Percentiles rank a stretch among this genome's conserved stretches.
These are phyloP conservation scores for Cyanistes caeruleus DNA, from an alignment of 2,113 vertebrate genomes.

Conservation along the genomic window DNA sequence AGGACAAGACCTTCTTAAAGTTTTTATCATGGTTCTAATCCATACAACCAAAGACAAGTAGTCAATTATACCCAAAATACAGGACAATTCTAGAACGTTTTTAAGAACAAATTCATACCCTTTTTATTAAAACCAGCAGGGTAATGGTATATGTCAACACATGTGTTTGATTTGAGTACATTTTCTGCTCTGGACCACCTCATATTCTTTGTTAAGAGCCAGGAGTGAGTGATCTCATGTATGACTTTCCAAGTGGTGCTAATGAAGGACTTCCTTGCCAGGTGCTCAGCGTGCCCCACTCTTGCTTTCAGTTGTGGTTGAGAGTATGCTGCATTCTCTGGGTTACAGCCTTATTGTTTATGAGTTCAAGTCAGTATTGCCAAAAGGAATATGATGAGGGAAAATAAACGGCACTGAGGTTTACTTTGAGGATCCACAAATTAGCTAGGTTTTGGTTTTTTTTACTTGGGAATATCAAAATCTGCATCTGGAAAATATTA, in stretches of 20 bases:
- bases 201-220: slow-evolving; percentile 31
- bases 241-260: slow-evolving; percentile 46
- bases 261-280: slow-evolving; percentile 39
- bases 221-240: slow-evolving; percentile 64
- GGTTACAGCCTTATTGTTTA: neutral
- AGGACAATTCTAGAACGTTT: neutral
- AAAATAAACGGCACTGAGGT: neutral
- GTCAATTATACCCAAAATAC: neutral
- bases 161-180: slow-evolving; percentile 52
- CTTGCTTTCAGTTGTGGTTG: slow-evolving; percentile 1
- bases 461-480: neutral
- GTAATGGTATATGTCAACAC: slow-evolving; percentile 3
- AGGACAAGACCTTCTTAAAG: neutral
- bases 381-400: neutral
- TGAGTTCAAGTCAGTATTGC: neutral
- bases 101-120: neutral
- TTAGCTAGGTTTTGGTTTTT: fast-evolving
- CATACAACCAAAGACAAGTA: neutral
- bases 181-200: slow-evolving; percentile 62
- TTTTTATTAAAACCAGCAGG: slow-evolving; percentile 41
- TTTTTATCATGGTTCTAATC: neutral
- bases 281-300: neutral
- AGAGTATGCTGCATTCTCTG: neutral
- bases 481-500: slow-evolving; percentile 48
- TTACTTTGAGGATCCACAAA: neutral